These are phyloP conservation scores for Ceuthmochares aereus DNA, from an alignment of 2,113 vertebrate genomes.

Conservation along the genomic window DNA sequence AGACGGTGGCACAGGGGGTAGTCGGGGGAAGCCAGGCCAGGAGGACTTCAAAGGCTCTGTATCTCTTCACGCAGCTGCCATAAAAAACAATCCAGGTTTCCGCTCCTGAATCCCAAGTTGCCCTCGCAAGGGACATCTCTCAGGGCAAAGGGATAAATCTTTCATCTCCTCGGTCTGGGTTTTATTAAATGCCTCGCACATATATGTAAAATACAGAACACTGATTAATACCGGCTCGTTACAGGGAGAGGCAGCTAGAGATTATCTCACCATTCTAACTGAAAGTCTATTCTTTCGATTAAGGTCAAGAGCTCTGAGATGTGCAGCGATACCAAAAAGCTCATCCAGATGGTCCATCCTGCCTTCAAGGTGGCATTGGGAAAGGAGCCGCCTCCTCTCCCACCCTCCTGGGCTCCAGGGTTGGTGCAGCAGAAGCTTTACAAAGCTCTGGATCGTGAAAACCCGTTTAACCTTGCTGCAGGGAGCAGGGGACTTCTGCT, in stretches of 20 bases:
- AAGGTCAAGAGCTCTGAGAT: neutral
- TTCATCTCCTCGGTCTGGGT: conserved; percentile 61
- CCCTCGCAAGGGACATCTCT: conserved; percentile 61
- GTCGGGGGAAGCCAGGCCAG: neutral
- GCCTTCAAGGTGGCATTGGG: neutral
- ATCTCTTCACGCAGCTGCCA: conserved; percentile 54
- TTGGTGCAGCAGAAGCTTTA: neutral
- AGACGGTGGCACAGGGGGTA: neutral
- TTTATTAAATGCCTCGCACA: conserved; percentile 67
- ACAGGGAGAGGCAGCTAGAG: neutral
- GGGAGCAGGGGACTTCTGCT: neutral
- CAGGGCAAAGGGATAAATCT: conserved; percentile 69
- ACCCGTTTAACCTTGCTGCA: neutral
- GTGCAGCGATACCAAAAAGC: neutral
- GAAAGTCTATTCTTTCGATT: neutral
- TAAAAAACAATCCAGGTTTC: conserved; percentile 73
- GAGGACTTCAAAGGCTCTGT: conserved; percentile 61
- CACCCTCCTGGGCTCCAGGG: neutral
- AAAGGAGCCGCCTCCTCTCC: neutral
- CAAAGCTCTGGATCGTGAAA: neutral
- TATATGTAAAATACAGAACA: conserved; percentile 12
- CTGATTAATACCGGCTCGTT: neutral
- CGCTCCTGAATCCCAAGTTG: conserved; percentile 45
- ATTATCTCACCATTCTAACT: neutral
- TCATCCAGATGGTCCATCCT: neutral